Base-by-base conservation (phyloP, 2,113 vertebrate species). In the Heterochromis multidens region DNA sequence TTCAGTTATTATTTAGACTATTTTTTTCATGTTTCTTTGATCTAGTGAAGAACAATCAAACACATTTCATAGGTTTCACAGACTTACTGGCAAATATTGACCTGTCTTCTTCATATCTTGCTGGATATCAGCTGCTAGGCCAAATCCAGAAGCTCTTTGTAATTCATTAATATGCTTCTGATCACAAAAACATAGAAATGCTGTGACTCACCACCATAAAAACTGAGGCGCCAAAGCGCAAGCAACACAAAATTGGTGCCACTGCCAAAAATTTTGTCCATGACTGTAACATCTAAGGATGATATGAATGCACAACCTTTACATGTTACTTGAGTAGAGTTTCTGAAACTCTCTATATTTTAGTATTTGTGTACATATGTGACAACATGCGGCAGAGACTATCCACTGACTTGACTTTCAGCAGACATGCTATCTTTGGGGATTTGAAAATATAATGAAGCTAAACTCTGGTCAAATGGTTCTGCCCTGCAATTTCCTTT, bases 381-480 rank as follows among this genome's bases (percentile, higher is more conserved):
- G 27, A 52, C 10, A 29, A 6, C 2, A 40, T 31, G 3, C 57
- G 33, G 63, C 25, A 80, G 25, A 87, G 19, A 82, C 49, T 46
- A 54, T 67, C 46, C n/a, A 82, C 40, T 56, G 62, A 46, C 25
- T 46, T 60, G 63, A 63, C 78, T 79, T 74, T 62, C 23, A 79
- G 40, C 56, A 65, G 43, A 52, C 7, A 5, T 59, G 8, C 33
- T 57, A 21, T 85, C 77, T 72, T 85, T 52, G 57, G 56, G 70
- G 79, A 85, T 63, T 25, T 35, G 13, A 62, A 77, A 54, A 87
- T 54, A 72, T 52, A 62, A 43, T 31, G 21, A 87, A 72, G 59
- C 59, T 59, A 77, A 91, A 88, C 76, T 86, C 63, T 85, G 84
- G 83, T 86, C 67, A 86, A 88, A 83, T 17, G 16, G 31, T 83